Base-by-base conservation (phyloP, 2,113 vertebrate genomes). In the Paradoxurus hermaphroditus region DNA sequence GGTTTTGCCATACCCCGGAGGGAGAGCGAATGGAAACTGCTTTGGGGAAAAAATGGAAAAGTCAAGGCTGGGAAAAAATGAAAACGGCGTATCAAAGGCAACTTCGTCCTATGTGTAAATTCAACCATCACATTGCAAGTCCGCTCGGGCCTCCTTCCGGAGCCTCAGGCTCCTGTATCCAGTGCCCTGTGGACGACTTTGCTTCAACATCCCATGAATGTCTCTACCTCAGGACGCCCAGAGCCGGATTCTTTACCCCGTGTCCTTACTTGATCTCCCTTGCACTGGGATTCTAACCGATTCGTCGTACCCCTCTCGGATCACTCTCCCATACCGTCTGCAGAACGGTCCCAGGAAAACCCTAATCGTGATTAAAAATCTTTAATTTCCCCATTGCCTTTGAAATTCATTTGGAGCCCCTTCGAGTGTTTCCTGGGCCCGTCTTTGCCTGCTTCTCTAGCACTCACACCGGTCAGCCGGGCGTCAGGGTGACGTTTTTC, bases 251-350 rank as follows among this genome's bases (percentile, higher is more conserved):
- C 72, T 56, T 89, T 59, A 91, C 68, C 70, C 41, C 12, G 73
- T 46, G 46, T 41, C 62, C 79, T 79, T 90, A 92, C 94, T 44
- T 85, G 77, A 75, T 86, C 91, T 94, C 51, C 41, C 65, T 41
- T 25, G 65, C 3, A 39, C 27, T 62, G 90, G 86, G 86, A 79
- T 82, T 49, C 62, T 25, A 78, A 92, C 67, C 83, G 67, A 63
- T 86, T 94, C 29, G 16, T 1, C 12, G 49, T 75, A 51, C 81
- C 34, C 27, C 10, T 56, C 73, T 78, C 68, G n/a, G 72, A 67
- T 84, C 73, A n/a, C 9, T 94, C 56, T 51, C 84, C 62, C 25
- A 25, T 51, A 31, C 59, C 36, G 39, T 86, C 93, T 41, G 25
- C 29, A 83, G 87, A 78, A 73, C 1, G 49, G 49, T 65, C 86